Evolutionary conservation across 1,140 invertebrate genomes (phyloP), one percentile per base, ranked within the genome.

Genomic region (Scaptomyza graminum): DNA sequence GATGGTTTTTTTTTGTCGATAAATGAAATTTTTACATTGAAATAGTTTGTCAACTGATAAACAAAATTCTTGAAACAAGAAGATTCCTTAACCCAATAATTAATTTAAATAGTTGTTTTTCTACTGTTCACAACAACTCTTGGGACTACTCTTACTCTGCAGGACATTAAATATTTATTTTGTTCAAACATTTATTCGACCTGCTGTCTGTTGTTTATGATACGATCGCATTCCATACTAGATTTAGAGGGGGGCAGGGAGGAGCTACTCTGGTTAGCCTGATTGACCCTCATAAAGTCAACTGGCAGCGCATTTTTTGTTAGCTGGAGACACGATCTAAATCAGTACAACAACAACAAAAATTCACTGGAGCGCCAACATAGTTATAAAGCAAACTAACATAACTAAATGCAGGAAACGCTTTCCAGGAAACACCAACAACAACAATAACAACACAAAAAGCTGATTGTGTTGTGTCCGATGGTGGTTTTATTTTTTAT

Each of bases 281-380:
- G 81, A 84, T 84, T 85, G 81, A 87, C 81, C 81, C 81, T 82
- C 83, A 85, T 85, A 75, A 87, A 85, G 82, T 82, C 81, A 85
- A 82, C 74, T 78, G 76, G 55, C 81, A 79, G 44, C 80, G 49
- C 6, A 47, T 47, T 60, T 41, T n/a, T 37, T 56, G 43, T n/a
- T 49, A 59, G 50, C 5, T 41, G 37, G 37, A 41, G 37, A 63
- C 80, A 79, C 78, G 74, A 85, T 85, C 63, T 64, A 71, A 87
- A 87, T 87, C 82, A 74, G 68, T 52, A 56, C 18, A 37, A 12
- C 34, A 28, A 37, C 37, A 41, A 5, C 39, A 22, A 49, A 63
- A 69, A 28, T 68, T 28, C 57, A 50, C 39, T 41, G 50, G 51
- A 70, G 64, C 69, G 63, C 67, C 62, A 75, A 65, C 69, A 85